These are phyloP conservation scores for Mormyrus iriodes DNA, from an alignment of 2,113 vertebrate species.

Conservation along the genomic window DNA sequence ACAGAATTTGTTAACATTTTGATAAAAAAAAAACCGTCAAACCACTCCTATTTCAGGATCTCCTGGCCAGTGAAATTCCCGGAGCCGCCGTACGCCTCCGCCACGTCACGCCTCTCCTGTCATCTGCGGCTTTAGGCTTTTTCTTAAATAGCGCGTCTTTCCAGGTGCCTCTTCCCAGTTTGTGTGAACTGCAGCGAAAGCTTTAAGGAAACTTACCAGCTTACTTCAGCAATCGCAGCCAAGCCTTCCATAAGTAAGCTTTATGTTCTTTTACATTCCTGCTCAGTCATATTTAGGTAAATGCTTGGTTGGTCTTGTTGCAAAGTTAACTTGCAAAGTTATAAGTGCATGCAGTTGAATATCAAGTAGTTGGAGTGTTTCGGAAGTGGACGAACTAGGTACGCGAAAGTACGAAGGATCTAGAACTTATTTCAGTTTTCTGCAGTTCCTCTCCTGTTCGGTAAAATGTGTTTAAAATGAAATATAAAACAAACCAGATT, in stretches of 20 bases:
- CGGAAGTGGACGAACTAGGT: not conserved
- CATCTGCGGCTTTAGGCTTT: not conserved
- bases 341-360: not conserved
- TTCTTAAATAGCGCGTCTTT: slow-evolving; percentile 46
- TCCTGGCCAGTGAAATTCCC: slow-evolving; percentile 44
- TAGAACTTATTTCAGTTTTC: not conserved
- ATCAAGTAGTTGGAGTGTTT: not conserved
- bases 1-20: not conserved
- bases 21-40: slow-evolving; percentile 29
- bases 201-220: too few relatives aligned
- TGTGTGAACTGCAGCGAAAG: not conserved
- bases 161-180: slow-evolving; percentile 18
- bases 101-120: slow-evolving; percentile 42
- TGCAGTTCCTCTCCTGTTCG: not conserved
- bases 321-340: not conserved
- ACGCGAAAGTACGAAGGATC: not conserved
- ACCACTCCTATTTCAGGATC: not conserved
- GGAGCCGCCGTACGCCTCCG: slow-evolving; percentile 43
- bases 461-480: not conserved
- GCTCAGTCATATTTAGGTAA: not conserved
- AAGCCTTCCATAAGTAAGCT: not conserved
- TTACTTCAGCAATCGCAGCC: not conserved
- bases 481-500: not conserved
- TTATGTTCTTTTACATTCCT: not conserved
- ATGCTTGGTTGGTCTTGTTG: not conserved